phyloP scores from a whole-genome alignment of 2,888 invertebrate genomes.

The Meta bourneti region DNA sequence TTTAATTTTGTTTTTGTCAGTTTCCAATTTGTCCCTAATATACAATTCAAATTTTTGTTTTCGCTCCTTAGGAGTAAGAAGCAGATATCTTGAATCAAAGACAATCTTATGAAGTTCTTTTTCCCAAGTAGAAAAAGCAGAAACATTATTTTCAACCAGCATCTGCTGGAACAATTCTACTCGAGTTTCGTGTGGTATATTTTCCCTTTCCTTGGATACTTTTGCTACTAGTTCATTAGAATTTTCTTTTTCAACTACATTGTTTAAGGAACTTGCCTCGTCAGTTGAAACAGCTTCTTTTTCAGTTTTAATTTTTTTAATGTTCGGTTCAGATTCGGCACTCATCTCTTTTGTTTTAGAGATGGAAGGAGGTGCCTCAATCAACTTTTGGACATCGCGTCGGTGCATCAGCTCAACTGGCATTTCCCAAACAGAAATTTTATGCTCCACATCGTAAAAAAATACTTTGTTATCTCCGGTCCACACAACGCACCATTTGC shows the following conservation, averaged over 20 bases:
- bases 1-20: conserved; percentile 91
- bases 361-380: conserved; percentile 87
- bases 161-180: conserved; percentile 97
- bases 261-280: background rate
- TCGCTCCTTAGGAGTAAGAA: conserved; percentile 96
- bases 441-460: conserved; percentile 98
- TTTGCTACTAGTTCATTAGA: background rate
- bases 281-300: background rate
- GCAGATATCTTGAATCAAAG: conserved; percentile 96
- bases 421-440: conserved; percentile 97
- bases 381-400: conserved; percentile 95
- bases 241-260: background rate
- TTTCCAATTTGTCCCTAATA: conserved; percentile 92
- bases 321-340: conserved; percentile 79
- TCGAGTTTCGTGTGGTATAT: conserved; percentile 94
- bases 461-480: conserved; percentile 98
- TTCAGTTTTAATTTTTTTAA: conserved; percentile 39
- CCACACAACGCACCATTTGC: conserved; percentile 99
- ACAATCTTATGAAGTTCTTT: conserved; percentile 99
- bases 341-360: conserved; percentile 72
- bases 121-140: conserved; percentile 99
- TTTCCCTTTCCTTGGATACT: conserved; percentile 6
- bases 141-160: conserved; percentile 97
- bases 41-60: conserved; percentile 90
- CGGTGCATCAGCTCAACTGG: conserved; percentile 91